Conservation (phyloP, 2,113 vertebrate genomes). For the Eclectus roratus region DNA sequence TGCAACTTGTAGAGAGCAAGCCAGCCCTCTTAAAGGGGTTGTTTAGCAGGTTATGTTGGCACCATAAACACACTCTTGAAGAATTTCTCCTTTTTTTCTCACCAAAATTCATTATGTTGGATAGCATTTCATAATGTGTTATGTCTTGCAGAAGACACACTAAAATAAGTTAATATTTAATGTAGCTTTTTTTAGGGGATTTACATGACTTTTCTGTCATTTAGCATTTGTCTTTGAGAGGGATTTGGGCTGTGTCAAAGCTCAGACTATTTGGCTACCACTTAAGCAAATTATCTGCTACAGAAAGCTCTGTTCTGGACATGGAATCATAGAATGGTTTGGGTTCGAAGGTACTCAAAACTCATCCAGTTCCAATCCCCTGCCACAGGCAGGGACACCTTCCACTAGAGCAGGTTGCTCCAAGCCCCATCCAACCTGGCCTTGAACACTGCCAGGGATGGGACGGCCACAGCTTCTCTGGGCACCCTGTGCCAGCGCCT, state of each 20-base stretch:
- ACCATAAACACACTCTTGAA: accelerated
- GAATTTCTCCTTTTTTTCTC: neutral
- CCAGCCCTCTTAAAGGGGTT: neutral
- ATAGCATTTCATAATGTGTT: neutral
- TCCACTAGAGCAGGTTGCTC: neutral
- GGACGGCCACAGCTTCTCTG: neutral
- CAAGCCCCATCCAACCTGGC: neutral
- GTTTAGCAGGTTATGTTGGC: neutral
- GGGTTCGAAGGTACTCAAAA: neutral
- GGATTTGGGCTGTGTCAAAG: neutral
- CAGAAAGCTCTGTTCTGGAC: neutral
- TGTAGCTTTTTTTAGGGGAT: neutral
- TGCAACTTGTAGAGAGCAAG: neutral
- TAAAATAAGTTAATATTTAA: neutral
- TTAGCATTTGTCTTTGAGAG: neutral
- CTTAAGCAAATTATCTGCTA: neutral
- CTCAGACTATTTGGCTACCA: neutral
- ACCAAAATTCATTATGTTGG: neutral
- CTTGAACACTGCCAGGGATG: neutral
- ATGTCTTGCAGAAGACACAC: neutral
- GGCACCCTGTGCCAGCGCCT: too few species aligned
- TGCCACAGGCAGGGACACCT: neutral
- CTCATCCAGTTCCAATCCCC: neutral
- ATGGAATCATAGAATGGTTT: neutral
- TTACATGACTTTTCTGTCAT: neutral